phyloP scores from a whole-genome alignment of 2,888 invertebrate genomes.

The Andrena hattorfiana region DNA sequence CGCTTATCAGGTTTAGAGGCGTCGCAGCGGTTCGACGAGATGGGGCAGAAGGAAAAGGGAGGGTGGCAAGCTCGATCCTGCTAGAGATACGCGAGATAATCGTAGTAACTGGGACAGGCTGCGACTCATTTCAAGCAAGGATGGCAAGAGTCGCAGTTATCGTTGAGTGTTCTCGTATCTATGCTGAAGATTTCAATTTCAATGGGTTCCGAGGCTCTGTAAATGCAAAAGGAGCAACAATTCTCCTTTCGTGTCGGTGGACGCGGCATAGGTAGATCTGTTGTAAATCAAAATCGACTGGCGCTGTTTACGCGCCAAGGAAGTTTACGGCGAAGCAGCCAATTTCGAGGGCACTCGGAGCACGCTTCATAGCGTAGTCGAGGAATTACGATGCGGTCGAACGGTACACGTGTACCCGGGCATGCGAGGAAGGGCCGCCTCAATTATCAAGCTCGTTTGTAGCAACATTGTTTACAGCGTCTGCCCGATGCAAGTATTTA shows the following conservation, averaged over 20 bases:
- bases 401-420: conserved; percentile 29
- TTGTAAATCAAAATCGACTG: conserved; percentile 22
- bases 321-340: conserved; percentile 15
- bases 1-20: conserved; percentile 16
- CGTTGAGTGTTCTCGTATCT: too few relatives aligned
- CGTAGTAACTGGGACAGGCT: too few relatives aligned
- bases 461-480: conserved; percentile 74
- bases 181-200: too few relatives aligned
- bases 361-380: conserved; percentile 29
- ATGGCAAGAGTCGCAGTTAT: background rate
- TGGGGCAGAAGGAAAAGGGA: background rate
- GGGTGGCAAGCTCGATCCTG: conserved; percentile 7
- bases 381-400: conserved; percentile 56
- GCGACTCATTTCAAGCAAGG: background rate
- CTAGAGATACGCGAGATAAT: background rate
- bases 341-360: conserved; percentile 37
- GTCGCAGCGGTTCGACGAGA: conserved; percentile 1
- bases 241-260: too few relatives aligned
- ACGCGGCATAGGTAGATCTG: background rate
- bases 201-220: too few relatives aligned
- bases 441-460: conserved; percentile 73
- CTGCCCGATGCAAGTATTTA: conserved; percentile 66
- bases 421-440: conserved; percentile 51
- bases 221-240: too few relatives aligned
- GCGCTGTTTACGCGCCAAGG: background rate